Base-by-base conservation (phyloP, 2,888 invertebrate species). In the Busseola fusca region DNA sequence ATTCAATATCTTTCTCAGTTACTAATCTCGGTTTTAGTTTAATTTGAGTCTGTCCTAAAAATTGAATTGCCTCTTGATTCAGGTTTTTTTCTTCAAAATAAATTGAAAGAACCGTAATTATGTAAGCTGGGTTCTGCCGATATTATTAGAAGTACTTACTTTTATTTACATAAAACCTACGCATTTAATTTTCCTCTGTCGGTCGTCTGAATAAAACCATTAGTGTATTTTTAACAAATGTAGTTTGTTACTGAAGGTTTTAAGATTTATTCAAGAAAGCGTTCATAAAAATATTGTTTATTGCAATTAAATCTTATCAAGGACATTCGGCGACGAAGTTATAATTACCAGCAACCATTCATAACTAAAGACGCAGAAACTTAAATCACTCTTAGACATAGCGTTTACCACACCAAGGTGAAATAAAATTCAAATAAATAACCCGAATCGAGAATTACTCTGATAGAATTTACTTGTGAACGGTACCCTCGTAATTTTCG, bases 111-210 rank as follows among this genome's bases (percentile, higher is more conserved):
- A 45, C 48, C n/a, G n/a, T 59, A 37, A 64, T 64, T 64, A 67
- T 50, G 27, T 67, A 59, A 63, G 48, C 50, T 57, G 40, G 40
- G 40, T 42, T 54, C 58, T 48, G 27, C 7, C 54, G 16, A 50
- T 60, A 64, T 79, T 79, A 60, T 64, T 60, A 60, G n/a, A 56
- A 79, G 74, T 48, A 71, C 63, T 42, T 76, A 14, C n/a, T n/a
- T n/a, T n/a, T 54, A 64, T 75, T 75, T 79, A 79, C 75, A 79
- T 75, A 72, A 72, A 52, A 73, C 21, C 79, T 42, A 62, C 56
- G 25, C 21, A 72, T 63, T 74, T 40, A 72, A 63, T 45, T 63
- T 72, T 63, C 25, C 59, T 40, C 52, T 48, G 45, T 57, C 16
- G 27, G 25, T 40, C 37, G 21, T 14, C 25, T 18, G 56, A 62